Evolutionary conservation across 2,797 vertebrate genomes (phyloP).

Genomic region (Galago senegalensis): DNA sequence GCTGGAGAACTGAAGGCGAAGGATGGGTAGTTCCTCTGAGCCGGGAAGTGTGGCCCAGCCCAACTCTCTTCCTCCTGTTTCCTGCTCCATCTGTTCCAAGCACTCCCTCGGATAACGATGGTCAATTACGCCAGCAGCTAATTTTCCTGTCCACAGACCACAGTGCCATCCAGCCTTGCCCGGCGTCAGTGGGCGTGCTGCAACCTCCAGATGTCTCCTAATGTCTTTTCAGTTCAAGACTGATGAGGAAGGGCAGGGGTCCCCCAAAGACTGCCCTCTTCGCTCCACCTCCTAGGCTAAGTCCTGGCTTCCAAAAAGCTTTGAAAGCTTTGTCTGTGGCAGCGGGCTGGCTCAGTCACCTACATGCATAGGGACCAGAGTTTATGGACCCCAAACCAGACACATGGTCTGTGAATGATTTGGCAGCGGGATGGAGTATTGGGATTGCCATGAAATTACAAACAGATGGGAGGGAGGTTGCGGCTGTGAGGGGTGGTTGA

Average conservation of each 20-base stretch:
- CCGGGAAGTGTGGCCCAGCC: neutral
- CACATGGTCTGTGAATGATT: neutral
- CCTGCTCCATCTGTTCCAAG: neutral
- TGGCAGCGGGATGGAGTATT: neutral
- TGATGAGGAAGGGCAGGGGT: neutral
- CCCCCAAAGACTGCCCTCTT: neutral
- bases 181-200: fast-evolving
- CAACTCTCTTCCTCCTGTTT: neutral
- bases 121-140: neutral
- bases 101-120: neutral
- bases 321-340: neutral
- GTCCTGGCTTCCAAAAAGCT: neutral
- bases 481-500: neutral
- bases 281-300: neutral
- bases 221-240: neutral
- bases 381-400: neutral
- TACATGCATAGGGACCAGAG: neutral
- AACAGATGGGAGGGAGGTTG: neutral
- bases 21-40: neutral
- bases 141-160: neutral
- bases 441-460: neutral
- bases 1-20: neutral
- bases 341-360: neutral
- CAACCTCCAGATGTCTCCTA: neutral
- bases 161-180: neutral